phyloP scores from a whole-genome alignment of 1,140 invertebrate genomes.

The Cepaea nemoralis region DNA sequence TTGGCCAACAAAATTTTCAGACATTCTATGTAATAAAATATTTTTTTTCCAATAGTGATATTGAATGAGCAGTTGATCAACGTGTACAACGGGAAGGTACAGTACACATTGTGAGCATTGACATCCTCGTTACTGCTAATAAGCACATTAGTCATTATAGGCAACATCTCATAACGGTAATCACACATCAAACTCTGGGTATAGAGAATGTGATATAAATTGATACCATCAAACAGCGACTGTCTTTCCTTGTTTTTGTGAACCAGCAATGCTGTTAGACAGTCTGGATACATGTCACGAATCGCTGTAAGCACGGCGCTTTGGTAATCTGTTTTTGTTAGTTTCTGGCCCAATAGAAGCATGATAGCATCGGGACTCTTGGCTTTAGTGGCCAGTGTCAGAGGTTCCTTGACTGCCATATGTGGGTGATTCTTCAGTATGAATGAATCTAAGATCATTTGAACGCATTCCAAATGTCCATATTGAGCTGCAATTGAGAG shows the following conservation, averaged over 20 bases:
- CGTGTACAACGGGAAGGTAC: constrained; percentile 37
- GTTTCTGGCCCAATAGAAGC: constrained; percentile 17
- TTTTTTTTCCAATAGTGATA: constrained; percentile 12
- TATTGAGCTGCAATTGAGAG: constrained; percentile 3
- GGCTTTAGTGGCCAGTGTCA: constrained; percentile 30
- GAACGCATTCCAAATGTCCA: constrained; percentile 29
- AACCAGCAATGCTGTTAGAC: constrained; percentile 15
- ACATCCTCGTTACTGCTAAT: constrained; percentile 30
- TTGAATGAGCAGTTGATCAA: constrained; percentile 38
- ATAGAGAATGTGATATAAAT: constrained; percentile 33
- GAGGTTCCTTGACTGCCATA: constrained; percentile 15
- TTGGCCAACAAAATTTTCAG: constrained; percentile 16
- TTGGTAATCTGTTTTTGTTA: constrained; percentile 17
- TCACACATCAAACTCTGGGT: constrained; percentile 29
- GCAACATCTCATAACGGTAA: constrained; percentile 26
- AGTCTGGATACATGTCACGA: constrained; percentile 34
- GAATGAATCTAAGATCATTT: constrained; percentile 7
- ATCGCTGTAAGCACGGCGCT: constrained; percentile 34
- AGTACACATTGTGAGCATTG: constrained; percentile 8
- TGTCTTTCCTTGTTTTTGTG: background rate
- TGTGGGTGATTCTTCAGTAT: constrained; percentile 9
- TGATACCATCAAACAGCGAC: constrained; percentile 38
- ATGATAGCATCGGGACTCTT: constrained; percentile 27
- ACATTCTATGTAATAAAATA: constrained; percentile 32
- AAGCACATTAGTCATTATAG: constrained; percentile 30